Evolutionary conservation across 2,113 vertebrate species (phyloP), one percentile per base, ranked within the genome.

Genomic region (Myotis yumanensis): DNA sequence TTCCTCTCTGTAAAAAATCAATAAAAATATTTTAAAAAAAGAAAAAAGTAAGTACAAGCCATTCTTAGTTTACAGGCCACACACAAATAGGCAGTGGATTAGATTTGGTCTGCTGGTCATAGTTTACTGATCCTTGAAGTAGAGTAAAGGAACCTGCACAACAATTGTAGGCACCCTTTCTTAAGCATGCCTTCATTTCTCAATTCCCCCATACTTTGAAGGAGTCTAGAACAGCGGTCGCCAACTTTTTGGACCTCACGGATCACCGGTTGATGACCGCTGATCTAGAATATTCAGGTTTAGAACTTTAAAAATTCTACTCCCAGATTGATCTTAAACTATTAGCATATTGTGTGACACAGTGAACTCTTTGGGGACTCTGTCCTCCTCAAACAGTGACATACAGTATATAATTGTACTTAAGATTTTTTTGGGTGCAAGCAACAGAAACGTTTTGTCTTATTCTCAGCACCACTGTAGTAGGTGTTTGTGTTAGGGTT

Each of bases 371-470:
- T 51, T 62, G 52, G 84, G 54, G 72, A 14, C 25, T 46, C 18
- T 90, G 28, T 51, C 12, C 37, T 84, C 3, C 40, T 75, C 22
- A 46, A 62, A n/a, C 15, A 28, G 68, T 57, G 30, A 62, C 46
- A 9, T 81, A 25, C 57, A 59, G 57, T 11, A 20, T 22, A 10
- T 80, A 73, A 84, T 11, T 80, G 20, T 86, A 43, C 62, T 77
- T 54, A 66, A 14, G n/a, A 8, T 80, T 86, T 64, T 91, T 91
- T 93, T 16, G 46, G 54, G 86, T 92, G 75, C 35, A 82, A 57
- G 43, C 68, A 82, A 57, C 59, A 93, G 88, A 91, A 90, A 54
- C 62, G 88, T 52, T 82, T 46, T 54, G n/a, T 37, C 72, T 87
- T 88, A 48, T 64, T 64, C 46, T 82, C 57, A 77, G 57, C 40